Conservation (phyloP, 2,113 vertebrate species). For the Lagenorhynchus albirostris region DNA sequence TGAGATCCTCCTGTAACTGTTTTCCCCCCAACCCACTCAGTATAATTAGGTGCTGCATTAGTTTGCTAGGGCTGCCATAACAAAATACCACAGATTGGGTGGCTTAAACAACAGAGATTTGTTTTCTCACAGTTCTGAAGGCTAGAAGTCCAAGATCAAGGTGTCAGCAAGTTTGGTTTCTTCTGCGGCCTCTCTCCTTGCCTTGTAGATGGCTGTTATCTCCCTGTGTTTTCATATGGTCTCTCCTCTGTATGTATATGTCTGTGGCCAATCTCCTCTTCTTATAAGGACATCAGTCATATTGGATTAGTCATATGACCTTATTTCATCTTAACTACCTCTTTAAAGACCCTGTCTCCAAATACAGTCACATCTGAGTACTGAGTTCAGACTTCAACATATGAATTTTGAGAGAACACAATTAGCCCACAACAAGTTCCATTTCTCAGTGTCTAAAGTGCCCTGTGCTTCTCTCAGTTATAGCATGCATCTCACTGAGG, state of each 20-base stretch:
- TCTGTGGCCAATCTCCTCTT: background rate
- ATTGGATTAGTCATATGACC: background rate
- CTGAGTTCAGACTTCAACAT: background rate
- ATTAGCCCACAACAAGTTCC: background rate
- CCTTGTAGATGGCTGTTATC: background rate
- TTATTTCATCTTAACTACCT: background rate
- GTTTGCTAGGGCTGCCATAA: too few relatives aligned
- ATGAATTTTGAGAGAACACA: background rate
- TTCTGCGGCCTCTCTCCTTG: background rate
- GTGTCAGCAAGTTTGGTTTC: background rate
- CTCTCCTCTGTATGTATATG: background rate
- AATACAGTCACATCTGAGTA: background rate
- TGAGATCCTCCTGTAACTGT: background rate
- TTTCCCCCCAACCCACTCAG: fast-evolving
- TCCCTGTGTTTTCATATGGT: too few relatives aligned
- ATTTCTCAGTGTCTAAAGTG: background rate
- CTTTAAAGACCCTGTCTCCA: background rate
- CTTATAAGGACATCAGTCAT: background rate
- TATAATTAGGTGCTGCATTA: background rate
- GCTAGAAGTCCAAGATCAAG: background rate
- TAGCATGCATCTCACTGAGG: background rate
- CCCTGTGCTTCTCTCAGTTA: background rate
- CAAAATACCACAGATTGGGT: background rate
- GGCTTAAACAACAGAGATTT: background rate
- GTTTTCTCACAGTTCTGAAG: background rate